Conservation (phyloP, 2,113 vertebrate species). For the Aphyosemion australe region DNA sequence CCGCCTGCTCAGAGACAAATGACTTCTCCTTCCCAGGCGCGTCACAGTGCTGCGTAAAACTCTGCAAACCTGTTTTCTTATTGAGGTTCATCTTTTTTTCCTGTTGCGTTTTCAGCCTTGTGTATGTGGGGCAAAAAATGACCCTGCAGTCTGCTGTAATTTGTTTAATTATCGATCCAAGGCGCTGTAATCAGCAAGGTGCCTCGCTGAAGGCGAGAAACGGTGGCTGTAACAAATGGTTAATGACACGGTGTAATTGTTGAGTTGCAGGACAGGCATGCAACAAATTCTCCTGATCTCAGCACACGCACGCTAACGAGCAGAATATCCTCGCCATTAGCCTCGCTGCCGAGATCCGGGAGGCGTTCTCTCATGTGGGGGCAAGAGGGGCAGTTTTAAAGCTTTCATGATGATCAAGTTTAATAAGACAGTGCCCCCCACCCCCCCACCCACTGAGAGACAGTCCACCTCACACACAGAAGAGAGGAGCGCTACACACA, state of each 20-base stretch:
- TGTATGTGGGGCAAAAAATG: constrained; percentile 48
- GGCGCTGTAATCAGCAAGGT: constrained; percentile 69
- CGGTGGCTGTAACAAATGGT: constrained; percentile 59
- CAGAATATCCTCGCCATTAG: constrained; percentile 29
- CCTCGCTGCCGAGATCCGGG: constrained; percentile 29
- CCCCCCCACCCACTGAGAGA: neutral
- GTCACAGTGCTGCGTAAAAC: constrained; percentile 28
- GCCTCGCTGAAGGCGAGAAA: constrained; percentile 42
- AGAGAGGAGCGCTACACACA: no score
- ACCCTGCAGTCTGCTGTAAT: constrained; percentile 64
- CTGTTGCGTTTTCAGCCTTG: constrained; percentile 9
- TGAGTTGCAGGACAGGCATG: constrained; percentile 23
- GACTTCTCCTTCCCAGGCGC: neutral
- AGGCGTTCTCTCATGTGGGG: constrained; percentile 15
- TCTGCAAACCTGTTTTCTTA: neutral
- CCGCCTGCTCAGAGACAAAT: constrained; percentile 10
- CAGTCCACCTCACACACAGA: neutral
- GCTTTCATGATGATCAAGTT: no score
- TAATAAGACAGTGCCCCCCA: neutral
- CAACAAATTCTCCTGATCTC: constrained; percentile 51
- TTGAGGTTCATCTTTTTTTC: constrained; percentile 1
- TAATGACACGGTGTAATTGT: constrained; percentile 64
- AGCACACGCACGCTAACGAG: constrained; percentile 40
- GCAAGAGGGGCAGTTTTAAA: neutral
- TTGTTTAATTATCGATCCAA: constrained; percentile 75